Evolutionary conservation across 2,113 vertebrate genomes (phyloP).

Genomic region (Laterallus jamaicensis): DNA sequence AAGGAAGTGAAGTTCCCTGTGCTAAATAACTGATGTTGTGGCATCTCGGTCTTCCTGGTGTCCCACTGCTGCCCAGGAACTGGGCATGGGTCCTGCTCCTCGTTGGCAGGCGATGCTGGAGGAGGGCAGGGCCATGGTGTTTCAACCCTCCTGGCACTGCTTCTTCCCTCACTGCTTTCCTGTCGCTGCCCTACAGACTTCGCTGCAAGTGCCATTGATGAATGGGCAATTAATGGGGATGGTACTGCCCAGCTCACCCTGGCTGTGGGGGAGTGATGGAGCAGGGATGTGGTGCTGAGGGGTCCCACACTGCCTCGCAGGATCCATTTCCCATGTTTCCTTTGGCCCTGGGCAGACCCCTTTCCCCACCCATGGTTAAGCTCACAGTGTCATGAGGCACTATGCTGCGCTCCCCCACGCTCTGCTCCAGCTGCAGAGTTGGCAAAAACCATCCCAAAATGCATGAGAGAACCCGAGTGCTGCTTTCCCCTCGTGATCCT

Average conservation of each 20-base stretch:
- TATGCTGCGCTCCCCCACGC: accelerated
- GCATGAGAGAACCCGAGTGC: not conserved
- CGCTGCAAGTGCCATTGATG: not conserved
- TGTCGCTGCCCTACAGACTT: not conserved
- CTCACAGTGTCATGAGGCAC: not conserved
- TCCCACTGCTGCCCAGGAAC: not conserved
- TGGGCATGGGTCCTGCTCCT: not conserved
- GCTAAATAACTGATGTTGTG: not conserved
- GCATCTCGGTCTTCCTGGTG: not conserved
- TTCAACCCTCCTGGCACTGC: not conserved
- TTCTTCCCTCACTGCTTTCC: not conserved
- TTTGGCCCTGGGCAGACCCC: not conserved
- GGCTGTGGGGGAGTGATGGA: not conserved
- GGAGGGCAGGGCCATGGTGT: accelerated
- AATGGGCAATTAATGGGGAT: not conserved
- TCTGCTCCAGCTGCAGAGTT: not conserved
- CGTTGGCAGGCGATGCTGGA: accelerated
- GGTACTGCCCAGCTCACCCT: not conserved
- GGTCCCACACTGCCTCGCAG: not conserved
- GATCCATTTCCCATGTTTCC: accelerated
- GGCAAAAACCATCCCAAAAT: not conserved
- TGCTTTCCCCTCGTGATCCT: not conserved
- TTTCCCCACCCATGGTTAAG: accelerated
- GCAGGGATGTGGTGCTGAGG: accelerated
- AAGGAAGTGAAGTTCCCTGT: not conserved